Evolutionary conservation across 2,888 invertebrate genomes (phyloP), one percentile per base, ranked within the genome.

Genomic region (Helleia helle): DNA sequence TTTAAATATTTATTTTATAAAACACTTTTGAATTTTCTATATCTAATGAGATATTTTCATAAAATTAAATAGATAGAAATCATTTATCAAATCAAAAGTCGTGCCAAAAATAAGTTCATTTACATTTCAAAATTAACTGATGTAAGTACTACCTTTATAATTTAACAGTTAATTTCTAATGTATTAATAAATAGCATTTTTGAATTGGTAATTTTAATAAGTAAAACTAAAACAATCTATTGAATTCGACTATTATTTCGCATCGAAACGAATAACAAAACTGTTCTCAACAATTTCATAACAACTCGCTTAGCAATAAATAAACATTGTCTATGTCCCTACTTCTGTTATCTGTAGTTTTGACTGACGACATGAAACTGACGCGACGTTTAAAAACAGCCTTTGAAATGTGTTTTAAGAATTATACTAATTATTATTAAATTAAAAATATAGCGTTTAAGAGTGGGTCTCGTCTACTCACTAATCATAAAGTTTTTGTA

Each of bases 401-500:
- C 46, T 46, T 48, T 40, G 13, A 41, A 41, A 40, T 42, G 34
- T 42, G 41, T 40, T 44, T 41, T 41, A 36, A 38, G 25, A 62
- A 65, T 71, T 71, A 71, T 75, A 72, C 72, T 66, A 63, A 68
- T 70, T 38, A 39, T 27, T 29, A 9, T 18, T 29, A 31, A 7
- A 36, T 42, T 25, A 4, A 43, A 47, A 47, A 46, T 46, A 49
- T 40, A 47, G 40, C 41, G 38, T 44, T 41, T 49, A 53, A 59
- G 55, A 62, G 58, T 64, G 65, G 58, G 65, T 56, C 60, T 58
- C 59, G 46, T 62, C 53, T 65, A 63, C 53, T 59, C 64, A 62
- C 71, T 72, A 65, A 61, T 60, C 64, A 65, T 69, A 69, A 67
- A 63, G 61, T 65, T 65, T 70, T 71, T 67, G 67, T 72, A 75